These are phyloP conservation scores for Anoura caudifer DNA, from an alignment of 2,113 vertebrate species.

Conservation along the genomic window DNA sequence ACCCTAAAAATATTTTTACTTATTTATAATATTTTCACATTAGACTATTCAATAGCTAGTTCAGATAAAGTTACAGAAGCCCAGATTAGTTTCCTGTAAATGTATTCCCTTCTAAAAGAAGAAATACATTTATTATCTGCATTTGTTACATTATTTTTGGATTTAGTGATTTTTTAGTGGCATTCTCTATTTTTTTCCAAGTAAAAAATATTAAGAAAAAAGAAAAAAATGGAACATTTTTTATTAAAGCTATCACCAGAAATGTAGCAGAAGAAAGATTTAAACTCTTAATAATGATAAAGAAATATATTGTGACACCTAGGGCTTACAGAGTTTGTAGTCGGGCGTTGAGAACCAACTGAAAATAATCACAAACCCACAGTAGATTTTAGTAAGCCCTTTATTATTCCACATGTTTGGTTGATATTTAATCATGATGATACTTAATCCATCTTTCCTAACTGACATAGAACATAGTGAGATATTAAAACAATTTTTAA, in stretches of 20 bases:
- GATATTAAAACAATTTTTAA: not conserved
- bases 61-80: not conserved
- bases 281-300: not conserved
- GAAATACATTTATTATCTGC: not conserved
- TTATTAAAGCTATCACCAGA: not conserved
- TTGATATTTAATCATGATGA: not conserved
- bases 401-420: not conserved
- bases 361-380: not conserved
- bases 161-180: not conserved
- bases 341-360: not conserved
- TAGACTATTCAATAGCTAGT: not conserved
- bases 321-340: not conserved
- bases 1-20: not conserved
- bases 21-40: not conserved
- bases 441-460: not conserved
- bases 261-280: not conserved
- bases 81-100: not conserved
- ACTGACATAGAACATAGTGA: not conserved
- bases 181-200: not conserved
- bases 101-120: not conserved
- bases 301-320: not conserved
- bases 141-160: not conserved
- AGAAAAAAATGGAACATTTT: not conserved
- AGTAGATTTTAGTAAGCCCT: not conserved
- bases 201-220: not conserved